These are phyloP conservation scores for Ailurus styani DNA, from an alignment of 2,113 vertebrate species.

Conservation along the genomic window DNA sequence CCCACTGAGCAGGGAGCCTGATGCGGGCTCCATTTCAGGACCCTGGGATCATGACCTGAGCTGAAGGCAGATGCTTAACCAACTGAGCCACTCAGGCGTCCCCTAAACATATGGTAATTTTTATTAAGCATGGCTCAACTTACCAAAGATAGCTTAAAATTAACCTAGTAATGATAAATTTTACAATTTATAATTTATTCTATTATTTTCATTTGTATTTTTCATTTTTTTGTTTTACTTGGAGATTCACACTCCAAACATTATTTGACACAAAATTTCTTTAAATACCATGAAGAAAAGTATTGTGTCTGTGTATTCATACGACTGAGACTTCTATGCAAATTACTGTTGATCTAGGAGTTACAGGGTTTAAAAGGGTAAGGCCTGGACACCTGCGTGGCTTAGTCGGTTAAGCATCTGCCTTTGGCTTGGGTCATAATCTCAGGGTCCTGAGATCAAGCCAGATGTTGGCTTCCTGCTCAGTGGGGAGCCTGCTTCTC, in stretches of 20 bases:
- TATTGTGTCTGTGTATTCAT: background rate
- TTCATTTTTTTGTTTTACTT: background rate
- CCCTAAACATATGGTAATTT: background rate
- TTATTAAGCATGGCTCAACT: background rate
- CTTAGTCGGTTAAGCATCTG: too few relatives aligned
- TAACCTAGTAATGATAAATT: background rate
- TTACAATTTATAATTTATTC: background rate
- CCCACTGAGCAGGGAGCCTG: too few relatives aligned
- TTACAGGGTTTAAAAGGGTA: background rate
- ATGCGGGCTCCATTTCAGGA: too few relatives aligned
- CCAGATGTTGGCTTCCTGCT: too few relatives aligned
- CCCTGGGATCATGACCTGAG: too few relatives aligned
- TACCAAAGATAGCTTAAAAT: background rate
- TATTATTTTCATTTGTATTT: background rate
- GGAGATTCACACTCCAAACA: background rate
- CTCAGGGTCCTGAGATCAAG: too few relatives aligned
- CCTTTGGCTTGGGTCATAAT: too few relatives aligned
- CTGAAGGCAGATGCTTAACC: too few relatives aligned
- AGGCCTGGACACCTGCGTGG: too few relatives aligned
- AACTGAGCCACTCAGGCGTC: too few relatives aligned
- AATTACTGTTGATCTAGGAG: background rate
- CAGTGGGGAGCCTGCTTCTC: too few relatives aligned
- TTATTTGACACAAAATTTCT: background rate
- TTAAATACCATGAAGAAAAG: background rate
- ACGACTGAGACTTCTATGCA: background rate